A percentile compares a stretch with the other conserved stretches of the same genome.
Conservation (phyloP, 2,797 vertebrate genomes). For the Schizopygopsis malacanthus region DNA sequence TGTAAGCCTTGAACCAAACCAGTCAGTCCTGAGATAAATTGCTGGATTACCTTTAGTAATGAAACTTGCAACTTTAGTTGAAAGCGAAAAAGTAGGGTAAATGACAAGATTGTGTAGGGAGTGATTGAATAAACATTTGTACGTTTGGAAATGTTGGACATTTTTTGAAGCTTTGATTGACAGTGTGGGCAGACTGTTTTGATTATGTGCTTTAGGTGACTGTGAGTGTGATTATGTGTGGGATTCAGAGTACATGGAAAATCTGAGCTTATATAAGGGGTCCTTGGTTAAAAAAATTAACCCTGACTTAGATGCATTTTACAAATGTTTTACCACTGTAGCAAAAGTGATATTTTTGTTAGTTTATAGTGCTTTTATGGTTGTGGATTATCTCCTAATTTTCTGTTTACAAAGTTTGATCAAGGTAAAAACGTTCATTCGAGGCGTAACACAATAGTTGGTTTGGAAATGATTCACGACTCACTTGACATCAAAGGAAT, state of each 20-base stretch:
- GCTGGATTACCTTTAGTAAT: not conserved
- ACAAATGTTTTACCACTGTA: not conserved
- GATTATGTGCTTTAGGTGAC: not conserved
- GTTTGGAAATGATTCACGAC: conserved; percentile 34
- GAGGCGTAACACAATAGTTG: not conserved
- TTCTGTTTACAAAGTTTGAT: conserved; percentile 2
- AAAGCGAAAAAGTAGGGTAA: too few relatives aligned
- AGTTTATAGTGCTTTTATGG: not conserved
- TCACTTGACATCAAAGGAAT: conserved; percentile 46
- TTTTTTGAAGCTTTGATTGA: not conserved
- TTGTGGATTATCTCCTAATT: not conserved
- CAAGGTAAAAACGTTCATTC: conserved; percentile 23
- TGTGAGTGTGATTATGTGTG: not conserved
- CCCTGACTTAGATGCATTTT: not conserved
- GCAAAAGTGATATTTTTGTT: not conserved
- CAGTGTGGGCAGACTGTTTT: not conserved
- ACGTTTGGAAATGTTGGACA: not conserved
- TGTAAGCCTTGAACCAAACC: not conserved
- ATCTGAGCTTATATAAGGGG: not conserved
- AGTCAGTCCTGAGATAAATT: not conserved
- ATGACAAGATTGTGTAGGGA: not conserved
- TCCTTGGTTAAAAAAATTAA: not conserved
- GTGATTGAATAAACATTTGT: not conserved
- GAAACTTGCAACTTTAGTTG: not conserved
- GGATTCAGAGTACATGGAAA: not conserved